A percentile compares a stretch with the other conserved stretches of the same genome.
Conservation (phyloP, 2,113 vertebrate species). For the Cavia porcellus region DNA sequence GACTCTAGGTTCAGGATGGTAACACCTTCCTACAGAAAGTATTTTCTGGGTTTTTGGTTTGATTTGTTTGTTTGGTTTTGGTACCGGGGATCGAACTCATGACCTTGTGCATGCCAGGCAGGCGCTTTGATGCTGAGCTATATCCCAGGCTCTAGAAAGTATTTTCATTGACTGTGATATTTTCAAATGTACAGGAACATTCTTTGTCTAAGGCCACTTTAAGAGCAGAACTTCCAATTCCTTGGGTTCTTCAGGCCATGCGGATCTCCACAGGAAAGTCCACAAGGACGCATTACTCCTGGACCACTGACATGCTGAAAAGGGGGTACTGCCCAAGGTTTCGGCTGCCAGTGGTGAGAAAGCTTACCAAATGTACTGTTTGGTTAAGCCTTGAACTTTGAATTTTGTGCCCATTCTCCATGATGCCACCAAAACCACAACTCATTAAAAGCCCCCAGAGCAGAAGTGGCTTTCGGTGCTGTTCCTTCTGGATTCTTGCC, state of each 20-base stretch:
- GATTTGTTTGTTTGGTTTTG: too few relatives aligned
- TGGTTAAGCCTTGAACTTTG: background rate
- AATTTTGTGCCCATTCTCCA: background rate
- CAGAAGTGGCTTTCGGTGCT: background rate
- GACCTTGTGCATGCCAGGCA: too few relatives aligned
- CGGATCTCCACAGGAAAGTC: background rate
- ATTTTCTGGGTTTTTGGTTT: background rate
- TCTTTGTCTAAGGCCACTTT: background rate
- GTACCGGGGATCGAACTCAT: too few relatives aligned
- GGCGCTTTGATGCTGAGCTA: too few relatives aligned
- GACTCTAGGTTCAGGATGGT: background rate
- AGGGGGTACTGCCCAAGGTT: background rate
- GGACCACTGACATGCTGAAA: background rate
- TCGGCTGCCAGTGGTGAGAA: background rate
- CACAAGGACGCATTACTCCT: background rate
- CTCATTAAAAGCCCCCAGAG: background rate
- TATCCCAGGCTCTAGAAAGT: background rate
- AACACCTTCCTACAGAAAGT: background rate
- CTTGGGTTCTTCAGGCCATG: background rate
- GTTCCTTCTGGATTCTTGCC: background rate
- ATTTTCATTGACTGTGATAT: background rate
- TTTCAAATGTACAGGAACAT: background rate
- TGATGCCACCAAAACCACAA: constrained; percentile 31
- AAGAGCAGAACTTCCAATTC: background rate
- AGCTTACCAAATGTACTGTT: background rate